These are phyloP conservation scores for Eustalomyia histrio DNA, from an alignment of 2,888 invertebrate species.

Conservation along the genomic window DNA sequence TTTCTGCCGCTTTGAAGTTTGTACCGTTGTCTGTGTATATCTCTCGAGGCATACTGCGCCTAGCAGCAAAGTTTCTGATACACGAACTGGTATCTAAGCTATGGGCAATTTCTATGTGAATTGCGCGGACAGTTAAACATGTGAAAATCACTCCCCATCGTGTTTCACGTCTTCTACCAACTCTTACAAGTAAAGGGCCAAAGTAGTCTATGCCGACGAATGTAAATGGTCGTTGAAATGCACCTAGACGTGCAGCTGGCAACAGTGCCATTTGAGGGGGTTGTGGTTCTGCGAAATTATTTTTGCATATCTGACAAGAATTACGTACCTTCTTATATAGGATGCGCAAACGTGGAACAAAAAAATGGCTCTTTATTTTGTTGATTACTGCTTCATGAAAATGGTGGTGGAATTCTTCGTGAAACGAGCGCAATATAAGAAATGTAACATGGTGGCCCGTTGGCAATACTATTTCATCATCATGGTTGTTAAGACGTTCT, in stretches of 20 bases:
- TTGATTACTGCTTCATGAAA: conserved; percentile 58
- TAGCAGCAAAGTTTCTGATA: conserved; percentile 44
- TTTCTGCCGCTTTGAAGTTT: conserved; percentile 58
- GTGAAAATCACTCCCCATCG: conserved; percentile 66
- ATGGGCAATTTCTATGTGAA: conserved; percentile 63
- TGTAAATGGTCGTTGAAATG: conserved; percentile 63
- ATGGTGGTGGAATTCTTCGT: conserved; percentile 46
- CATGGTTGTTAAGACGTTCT: conserved; percentile 52
- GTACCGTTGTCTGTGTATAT: conserved; percentile 55
- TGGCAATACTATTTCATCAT: conserved; percentile 33
- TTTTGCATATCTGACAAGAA: conserved; percentile 61
- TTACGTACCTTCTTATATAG: conserved; percentile 57
- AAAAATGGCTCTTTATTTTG: conserved; percentile 50
- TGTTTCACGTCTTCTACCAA: conserved; percentile 63
- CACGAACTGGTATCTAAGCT: conserved; percentile 62
- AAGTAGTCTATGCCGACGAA: conserved; percentile 66
- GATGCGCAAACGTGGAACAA: conserved; percentile 52
- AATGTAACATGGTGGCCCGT: conserved; percentile 50
- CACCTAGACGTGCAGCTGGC: conserved; percentile 54
- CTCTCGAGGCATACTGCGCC: too few relatives aligned
- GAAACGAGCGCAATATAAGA: conserved; percentile 42
- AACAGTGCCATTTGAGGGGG: conserved; percentile 60
- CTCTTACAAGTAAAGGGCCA: conserved; percentile 55
- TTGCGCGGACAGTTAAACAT: conserved; percentile 60
- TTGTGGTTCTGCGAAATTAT: conserved; percentile 24